Evolutionary conservation across 2,888 invertebrate species (phyloP).

Genomic region (Polyommatus iphigenia): DNA sequence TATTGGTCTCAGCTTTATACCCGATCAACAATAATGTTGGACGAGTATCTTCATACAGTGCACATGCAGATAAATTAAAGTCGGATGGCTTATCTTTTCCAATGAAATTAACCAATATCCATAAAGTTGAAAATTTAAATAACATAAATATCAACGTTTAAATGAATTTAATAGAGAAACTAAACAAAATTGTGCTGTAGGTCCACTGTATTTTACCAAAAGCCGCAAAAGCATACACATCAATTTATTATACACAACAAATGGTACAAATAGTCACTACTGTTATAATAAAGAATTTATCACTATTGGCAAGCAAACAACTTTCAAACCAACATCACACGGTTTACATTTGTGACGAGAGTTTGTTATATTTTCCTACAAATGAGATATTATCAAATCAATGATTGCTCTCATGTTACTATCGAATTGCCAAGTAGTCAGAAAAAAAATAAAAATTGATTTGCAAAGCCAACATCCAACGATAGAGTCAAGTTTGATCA

Average conservation of each 20-base stretch:
- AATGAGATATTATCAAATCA: constrained; percentile 31
- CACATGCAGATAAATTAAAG: not conserved
- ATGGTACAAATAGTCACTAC: constrained; percentile 1
- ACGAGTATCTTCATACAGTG: no score
- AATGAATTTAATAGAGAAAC: no score
- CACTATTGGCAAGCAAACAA: constrained; percentile 14
- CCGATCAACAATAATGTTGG: no score
- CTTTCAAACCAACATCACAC: not conserved
- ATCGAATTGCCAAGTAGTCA: constrained; percentile 38
- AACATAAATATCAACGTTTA: not conserved
- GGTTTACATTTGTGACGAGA: constrained; percentile 37
- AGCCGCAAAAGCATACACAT: not conserved
- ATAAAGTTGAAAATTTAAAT: not conserved
- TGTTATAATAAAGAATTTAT: constrained; percentile 23
- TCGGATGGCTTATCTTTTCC: not conserved
- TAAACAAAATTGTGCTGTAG: no score
- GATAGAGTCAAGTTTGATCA: constrained; percentile 40
- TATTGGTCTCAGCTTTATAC: not conserved
- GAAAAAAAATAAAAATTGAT: constrained; percentile 39
- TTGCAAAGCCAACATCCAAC: constrained; percentile 34
- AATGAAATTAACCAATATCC: constrained; percentile 2
- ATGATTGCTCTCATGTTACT: constrained; percentile 39
- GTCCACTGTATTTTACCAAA: no score
- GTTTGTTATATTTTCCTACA: constrained; percentile 29
- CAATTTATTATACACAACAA: not conserved